A percentile compares a stretch with the other conserved stretches of the same genome.
These are phyloP conservation scores for Leptopilina boulardi DNA, from an alignment of 1,140 invertebrate species.

Conservation along the genomic window DNA sequence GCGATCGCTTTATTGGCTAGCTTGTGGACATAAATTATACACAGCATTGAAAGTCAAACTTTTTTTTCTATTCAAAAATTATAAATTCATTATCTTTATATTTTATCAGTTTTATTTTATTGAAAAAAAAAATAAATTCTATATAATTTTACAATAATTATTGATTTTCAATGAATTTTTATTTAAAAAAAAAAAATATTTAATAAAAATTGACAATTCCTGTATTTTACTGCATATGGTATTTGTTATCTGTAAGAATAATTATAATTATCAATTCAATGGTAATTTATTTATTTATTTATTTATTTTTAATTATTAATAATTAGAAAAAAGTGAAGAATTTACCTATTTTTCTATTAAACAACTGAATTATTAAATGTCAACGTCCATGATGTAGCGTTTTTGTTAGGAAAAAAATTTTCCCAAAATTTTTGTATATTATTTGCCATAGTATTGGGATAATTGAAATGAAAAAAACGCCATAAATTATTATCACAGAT, in stretches of 20 bases:
- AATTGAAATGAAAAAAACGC: neutral
- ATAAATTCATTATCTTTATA: neutral
- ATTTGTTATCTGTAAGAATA: too few relatives aligned
- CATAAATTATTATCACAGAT: neutral
- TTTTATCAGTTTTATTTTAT: neutral
- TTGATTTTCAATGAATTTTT: too few relatives aligned
- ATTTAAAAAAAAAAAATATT: neutral
- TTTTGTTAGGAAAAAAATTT: neutral
- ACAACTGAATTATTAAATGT: too few relatives aligned
- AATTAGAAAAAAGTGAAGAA: too few relatives aligned
- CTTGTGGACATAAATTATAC: conserved; percentile 10
- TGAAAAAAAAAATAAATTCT: neutral
- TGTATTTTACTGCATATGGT: too few relatives aligned
- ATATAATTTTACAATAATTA: too few relatives aligned
- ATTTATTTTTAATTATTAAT: too few relatives aligned
- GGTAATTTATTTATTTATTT: too few relatives aligned
- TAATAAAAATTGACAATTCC: neutral
- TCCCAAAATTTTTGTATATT: neutral
- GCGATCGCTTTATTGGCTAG: neutral
- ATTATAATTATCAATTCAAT: too few relatives aligned
- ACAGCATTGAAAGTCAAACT: conserved; percentile 2
- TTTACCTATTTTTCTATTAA: too few relatives aligned
- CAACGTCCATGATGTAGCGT: too few relatives aligned
- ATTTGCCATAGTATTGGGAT: conserved; percentile 15
- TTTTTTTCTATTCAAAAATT: neutral